Conservation (phyloP, 2,797 vertebrate species). For the Petrocephalus sullivani region DNA sequence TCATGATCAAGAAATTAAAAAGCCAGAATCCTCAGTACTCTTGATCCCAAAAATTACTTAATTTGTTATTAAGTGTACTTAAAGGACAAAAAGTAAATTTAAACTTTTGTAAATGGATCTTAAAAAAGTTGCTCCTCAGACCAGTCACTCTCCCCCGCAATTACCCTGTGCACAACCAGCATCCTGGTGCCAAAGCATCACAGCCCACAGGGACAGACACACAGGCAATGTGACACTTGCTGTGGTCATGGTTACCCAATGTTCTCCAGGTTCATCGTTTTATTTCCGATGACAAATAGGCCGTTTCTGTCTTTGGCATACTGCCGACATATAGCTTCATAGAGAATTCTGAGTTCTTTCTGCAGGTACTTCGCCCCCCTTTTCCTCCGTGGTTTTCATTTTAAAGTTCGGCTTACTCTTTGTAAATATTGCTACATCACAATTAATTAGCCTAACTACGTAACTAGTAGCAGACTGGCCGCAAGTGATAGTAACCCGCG, state of each 20-base stretch:
- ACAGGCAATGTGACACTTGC: neutral
- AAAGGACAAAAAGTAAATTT: neutral
- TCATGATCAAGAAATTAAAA: neutral
- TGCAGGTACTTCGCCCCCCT: neutral
- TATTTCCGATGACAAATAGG: neutral
- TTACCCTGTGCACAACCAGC: neutral
- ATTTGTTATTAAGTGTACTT: neutral
- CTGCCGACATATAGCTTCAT: neutral
- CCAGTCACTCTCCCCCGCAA: neutral
- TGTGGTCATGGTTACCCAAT: neutral
- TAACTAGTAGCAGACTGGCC: neutral
- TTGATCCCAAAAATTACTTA: neutral
- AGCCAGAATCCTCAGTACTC: neutral
- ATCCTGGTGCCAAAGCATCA: neutral
- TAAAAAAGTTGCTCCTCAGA: neutral
- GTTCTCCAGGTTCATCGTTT: neutral
- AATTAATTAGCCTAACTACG: neutral
- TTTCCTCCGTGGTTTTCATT: neutral
- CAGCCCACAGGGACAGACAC: neutral
- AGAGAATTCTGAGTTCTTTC: neutral
- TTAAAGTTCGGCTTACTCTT: neutral
- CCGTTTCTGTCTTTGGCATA: neutral
- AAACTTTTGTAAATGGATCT: neutral
- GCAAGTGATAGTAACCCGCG: neutral
- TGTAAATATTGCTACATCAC: neutral